Evolutionary conservation across 37 sponge, comb jelly and placozoan genomes (phyloP).

Genomic region (Tethya wilhelma): DNA sequence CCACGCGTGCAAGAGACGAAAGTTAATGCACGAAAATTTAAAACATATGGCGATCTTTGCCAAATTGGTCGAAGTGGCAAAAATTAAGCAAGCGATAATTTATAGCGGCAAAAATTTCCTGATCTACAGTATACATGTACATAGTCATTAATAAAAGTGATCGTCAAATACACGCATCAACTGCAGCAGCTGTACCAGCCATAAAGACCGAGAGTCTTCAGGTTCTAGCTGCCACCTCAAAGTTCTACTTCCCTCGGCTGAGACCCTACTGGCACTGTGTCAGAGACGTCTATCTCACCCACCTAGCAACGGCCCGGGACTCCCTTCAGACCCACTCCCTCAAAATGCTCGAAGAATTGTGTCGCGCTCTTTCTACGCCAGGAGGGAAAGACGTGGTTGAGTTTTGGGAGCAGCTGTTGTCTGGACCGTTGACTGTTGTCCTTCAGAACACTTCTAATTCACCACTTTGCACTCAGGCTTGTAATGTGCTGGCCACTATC

Average conservation of each 20-base stretch:
- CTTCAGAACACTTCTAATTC: constrained; percentile 19
- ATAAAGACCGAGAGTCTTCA: constrained; percentile 55
- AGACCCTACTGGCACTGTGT: constrained; percentile 23
- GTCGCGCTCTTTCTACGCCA: constrained; percentile 22
- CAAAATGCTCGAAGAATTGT: constrained; percentile 50
- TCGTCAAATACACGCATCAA: no score
- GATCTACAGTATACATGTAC: no score
- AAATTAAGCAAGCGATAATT: no score
- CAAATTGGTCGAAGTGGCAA: no score
- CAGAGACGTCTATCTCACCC: constrained; percentile 29
- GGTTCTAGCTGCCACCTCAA: constrained; percentile 44
- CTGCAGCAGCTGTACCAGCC: neutral
- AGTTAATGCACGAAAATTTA: no score
- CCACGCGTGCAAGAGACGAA: no score
- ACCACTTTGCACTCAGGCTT: constrained; percentile 27
- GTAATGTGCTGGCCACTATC: constrained; percentile 59
- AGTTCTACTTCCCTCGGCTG: constrained; percentile 48
- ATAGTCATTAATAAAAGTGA: no score
- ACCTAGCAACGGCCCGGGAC: neutral
- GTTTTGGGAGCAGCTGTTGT: constrained; percentile 55
- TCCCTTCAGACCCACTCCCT: neutral
- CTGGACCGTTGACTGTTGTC: constrained; percentile 32
- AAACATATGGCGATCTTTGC: no score
- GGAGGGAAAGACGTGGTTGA: neutral
- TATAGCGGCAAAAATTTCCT: no score